Evolutionary conservation across 2,797 vertebrate genomes (phyloP).

Genomic region (Knipowitschia caucasica): DNA sequence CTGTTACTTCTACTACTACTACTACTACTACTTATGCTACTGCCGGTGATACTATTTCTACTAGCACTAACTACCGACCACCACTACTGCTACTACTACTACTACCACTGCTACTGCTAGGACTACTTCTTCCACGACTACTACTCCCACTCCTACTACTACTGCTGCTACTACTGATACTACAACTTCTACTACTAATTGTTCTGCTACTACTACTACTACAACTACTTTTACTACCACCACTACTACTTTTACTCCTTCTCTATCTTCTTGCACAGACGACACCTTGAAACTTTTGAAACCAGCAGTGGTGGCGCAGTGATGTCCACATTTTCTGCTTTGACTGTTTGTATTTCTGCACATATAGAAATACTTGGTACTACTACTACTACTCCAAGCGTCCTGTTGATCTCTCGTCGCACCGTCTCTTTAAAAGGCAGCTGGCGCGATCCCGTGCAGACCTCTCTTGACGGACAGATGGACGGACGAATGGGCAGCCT

Average conservation of each 20-base stretch:
- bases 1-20: too few species aligned
- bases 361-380: too few species aligned
- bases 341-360: too few species aligned
- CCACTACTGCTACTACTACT: not conserved
- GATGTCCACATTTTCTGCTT: too few species aligned
- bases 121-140: not conserved
- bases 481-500: constrained; percentile 57
- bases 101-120: not conserved
- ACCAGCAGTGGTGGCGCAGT: too few species aligned
- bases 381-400: constrained; percentile 29
- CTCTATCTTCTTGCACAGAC: not conserved
- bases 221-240: not conserved
- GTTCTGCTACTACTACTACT: not conserved
- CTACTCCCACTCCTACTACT: not conserved
- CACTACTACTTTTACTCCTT: not conserved
- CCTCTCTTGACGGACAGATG: constrained; percentile 52
- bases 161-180: not conserved
- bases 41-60: not conserved
- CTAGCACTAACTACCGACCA: not conserved
- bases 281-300: too few species aligned
- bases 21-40: too few species aligned
- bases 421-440: constrained; percentile 4
- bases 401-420: constrained; percentile 7
- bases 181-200: not conserved
- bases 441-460: not conserved